Percentiles rank a stretch among this genome's conserved stretches.
Conservation (phyloP, 2,888 invertebrate species). For the Drosophila maculinotata region DNA sequence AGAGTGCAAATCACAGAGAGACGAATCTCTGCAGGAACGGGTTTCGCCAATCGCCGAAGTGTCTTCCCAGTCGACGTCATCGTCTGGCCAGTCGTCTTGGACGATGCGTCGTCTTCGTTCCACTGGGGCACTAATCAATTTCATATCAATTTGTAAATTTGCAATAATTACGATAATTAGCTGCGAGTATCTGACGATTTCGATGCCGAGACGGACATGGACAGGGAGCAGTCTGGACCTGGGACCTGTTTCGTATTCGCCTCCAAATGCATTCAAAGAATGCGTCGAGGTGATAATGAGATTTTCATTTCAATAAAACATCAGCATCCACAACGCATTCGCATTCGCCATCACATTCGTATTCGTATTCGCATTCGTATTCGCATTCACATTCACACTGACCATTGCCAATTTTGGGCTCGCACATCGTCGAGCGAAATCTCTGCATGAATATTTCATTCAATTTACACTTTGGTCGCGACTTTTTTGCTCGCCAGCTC, state of each 20-base stretch:
- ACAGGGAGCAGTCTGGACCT: conserved; percentile 2
- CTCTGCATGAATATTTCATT: conserved; percentile 82
- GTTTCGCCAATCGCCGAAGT: conserved; percentile 36
- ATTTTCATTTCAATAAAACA: conserved; percentile 80
- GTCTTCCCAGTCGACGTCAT: conserved; percentile 15
- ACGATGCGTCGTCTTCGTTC: conserved; percentile 27
- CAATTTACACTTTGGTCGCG: conserved; percentile 76
- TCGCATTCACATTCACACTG: conserved; percentile 24
- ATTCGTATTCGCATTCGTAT: conserved; percentile 10
- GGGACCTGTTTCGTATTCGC: conserved; percentile 39
- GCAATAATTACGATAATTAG: conserved; percentile 85
- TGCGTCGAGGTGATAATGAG: conserved; percentile 82
- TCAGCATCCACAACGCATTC: conserved; percentile 24
- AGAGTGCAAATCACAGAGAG: conserved; percentile 11
- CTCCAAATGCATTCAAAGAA: conserved; percentile 75
- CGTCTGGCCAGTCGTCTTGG: background rate
- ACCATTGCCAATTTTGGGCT: conserved; percentile 69
- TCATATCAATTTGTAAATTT: conserved; percentile 85
- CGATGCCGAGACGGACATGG: conserved; percentile 34
- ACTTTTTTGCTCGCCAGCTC: conserved; percentile 29
- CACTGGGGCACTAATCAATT: conserved; percentile 83
- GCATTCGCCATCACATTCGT: conserved; percentile 3
- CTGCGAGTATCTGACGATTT: conserved; percentile 76
- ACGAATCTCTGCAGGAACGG: conserved; percentile 33
- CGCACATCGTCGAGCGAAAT: conserved; percentile 52